Conservation (phyloP, 1,140 invertebrate species). For the Samia ricini region DNA sequence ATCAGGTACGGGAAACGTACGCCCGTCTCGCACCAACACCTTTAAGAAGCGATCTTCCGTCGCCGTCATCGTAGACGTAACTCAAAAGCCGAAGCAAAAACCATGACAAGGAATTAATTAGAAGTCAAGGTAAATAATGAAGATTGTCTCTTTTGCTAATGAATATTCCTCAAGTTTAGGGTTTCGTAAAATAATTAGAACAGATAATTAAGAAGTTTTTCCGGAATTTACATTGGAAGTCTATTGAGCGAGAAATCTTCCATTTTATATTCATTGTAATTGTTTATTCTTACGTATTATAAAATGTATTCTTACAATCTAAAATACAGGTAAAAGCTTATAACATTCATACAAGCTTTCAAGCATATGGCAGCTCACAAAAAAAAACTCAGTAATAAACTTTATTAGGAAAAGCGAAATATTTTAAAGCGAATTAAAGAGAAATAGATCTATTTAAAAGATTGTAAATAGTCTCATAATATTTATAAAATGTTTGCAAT, state of each 20-base stretch:
- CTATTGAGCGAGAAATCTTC: background rate
- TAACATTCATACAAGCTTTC: too few relatives aligned
- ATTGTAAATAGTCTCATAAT: too few relatives aligned
- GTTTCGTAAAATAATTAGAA: constrained; percentile 68
- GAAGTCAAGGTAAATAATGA: constrained; percentile 75
- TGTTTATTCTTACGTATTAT: background rate
- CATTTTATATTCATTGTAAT: background rate
- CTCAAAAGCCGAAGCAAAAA: constrained; percentile 75
- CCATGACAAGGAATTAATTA: constrained; percentile 79
- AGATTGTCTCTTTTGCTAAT: constrained; percentile 73
- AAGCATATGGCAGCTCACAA: too few relatives aligned
- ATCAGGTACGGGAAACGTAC: constrained; percentile 66
- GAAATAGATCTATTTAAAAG: too few relatives aligned
- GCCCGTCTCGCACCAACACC: constrained; percentile 37
- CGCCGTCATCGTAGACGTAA: constrained; percentile 53
- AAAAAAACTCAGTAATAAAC: too few relatives aligned
- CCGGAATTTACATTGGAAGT: background rate
- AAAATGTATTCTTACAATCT: too few relatives aligned
- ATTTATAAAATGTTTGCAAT: too few relatives aligned
- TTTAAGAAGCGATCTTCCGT: constrained; percentile 25
- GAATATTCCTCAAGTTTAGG: constrained; percentile 54
- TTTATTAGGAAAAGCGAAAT: too few relatives aligned
- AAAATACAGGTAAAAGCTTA: too few relatives aligned
- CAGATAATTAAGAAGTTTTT: constrained; percentile 63
- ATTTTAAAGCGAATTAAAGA: too few relatives aligned